Conservation (phyloP, 2,888 invertebrate species). For the Athalia circularis region DNA sequence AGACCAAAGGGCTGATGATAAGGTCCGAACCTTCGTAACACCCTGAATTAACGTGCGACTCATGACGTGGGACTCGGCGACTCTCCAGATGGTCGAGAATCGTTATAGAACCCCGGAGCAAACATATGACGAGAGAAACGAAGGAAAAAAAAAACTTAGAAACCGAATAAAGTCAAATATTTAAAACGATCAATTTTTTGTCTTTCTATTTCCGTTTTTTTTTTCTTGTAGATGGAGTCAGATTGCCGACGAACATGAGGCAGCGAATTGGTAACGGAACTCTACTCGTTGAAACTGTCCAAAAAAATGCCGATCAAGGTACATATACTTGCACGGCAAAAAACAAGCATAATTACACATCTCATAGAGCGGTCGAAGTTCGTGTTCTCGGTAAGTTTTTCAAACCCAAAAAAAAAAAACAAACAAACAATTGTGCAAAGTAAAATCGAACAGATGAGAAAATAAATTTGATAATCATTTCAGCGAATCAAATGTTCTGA, state of each 20-base stretch:
- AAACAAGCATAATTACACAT: slow-evolving; percentile 74
- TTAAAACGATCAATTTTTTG: not conserved
- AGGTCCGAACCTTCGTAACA: slow-evolving; percentile 19
- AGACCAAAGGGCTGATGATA: slow-evolving; percentile 21
- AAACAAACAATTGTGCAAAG: not conserved
- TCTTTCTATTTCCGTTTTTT: not conserved
- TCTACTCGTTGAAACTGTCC: slow-evolving; percentile 76
- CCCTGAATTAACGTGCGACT: not conserved
- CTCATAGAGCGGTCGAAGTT: slow-evolving; percentile 72
- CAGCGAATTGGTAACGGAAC: slow-evolving; percentile 77
- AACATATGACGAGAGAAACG: not conserved
- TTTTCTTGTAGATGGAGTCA: slow-evolving; percentile 72
- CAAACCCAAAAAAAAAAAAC: not conserved
- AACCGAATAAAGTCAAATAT: not conserved
- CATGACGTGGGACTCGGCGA: slow-evolving; percentile 1
- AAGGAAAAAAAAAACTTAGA: not conserved
- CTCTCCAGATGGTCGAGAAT: not conserved
- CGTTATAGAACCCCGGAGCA: too few species aligned
- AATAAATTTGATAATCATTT: not conserved
- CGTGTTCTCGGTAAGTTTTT: slow-evolving; percentile 73
- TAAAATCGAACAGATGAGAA: not conserved
- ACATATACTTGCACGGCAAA: slow-evolving; percentile 77
- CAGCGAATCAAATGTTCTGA: not conserved
- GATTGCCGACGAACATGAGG: slow-evolving; percentile 76
- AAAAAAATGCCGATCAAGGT: slow-evolving; percentile 76